Evolutionary conservation across 53 echinoderm and acorn worm species (phyloP), one percentile per base, ranked within the genome.

Genomic region (Mesocentrotus franciscanus): DNA sequence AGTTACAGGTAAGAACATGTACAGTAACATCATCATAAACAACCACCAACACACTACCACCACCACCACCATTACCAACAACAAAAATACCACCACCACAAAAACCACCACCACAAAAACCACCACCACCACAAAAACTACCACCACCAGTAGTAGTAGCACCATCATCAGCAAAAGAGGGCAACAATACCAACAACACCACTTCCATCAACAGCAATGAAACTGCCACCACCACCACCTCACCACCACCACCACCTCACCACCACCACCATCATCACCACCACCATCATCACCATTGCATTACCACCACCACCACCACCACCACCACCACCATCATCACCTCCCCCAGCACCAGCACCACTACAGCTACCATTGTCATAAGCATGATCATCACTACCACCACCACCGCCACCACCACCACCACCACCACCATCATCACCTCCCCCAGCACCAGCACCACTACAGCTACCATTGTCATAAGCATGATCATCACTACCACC

Each of bases 1-100:
- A 98, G 98, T 90, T 99, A 99, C 94, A 95, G 99, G 99, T 99
- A 78, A 98, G 99, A 71, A 39, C 12, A 58, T 4, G 8, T 85
- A 90, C 60, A 15, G 29, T 60, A 32, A 58, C 60, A 66, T 10
- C 70, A 66, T 9, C 75, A 26, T n/a, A 8, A 0, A 0, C 36
- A 12, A 36, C 79, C 14, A 33, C 79, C 35, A 79, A 0, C 35
- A 34, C 56, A 85, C 24, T 26, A 85, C 24, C 55, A 85, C 56
- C 55, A 85, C 85, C 55, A 85, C 29, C 59, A 26, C 32, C 85
- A 26, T 14, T 26, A 85, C 56, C 85, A 56, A 1, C 33, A 56
- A 1, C 85, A 56, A 8, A 56, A 56, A 10, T 32, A 62, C 34
- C 64, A 61, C 64, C 90, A 27, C 62, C 64, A 61, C 62, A 33